Base-by-base conservation (phyloP, 2,888 invertebrate species). In the Anthophora plumipes region DNA sequence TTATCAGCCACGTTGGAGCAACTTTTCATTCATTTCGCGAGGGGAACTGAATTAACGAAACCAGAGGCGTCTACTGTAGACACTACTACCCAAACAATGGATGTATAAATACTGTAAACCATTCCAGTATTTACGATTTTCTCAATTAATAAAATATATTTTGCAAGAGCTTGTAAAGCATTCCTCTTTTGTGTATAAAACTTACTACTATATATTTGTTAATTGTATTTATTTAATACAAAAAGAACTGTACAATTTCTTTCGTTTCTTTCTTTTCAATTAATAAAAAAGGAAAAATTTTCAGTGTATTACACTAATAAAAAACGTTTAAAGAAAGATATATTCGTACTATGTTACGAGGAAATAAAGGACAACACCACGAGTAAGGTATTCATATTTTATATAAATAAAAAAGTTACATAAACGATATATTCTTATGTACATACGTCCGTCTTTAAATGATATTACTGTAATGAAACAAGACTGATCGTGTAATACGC, bases 1-100 rank as follows among this genome's bases (percentile, higher is more conserved):
- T 81, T 92, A 50, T 93, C 93, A 6, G 92, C 93, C 14, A 93
- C 93, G 4, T 86, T 93, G 43, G 93, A 93, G 64, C 93, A 93
- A 76, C 82, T 93, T 46, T 93, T 93, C 66, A 89, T 93, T 55
- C 91, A 92, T 66, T 93, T 93, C 61, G 93, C 93, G 22, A 90
- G 91, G 66, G 88, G 90, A 52, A 85, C 86, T 11, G 88, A 88
- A 72, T 77, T 63, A 7, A 71, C 74, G 6, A 68, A 70, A 0
- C 37, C n/a, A 50, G 37, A 61, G 5, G 6, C 20, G 1, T 17
- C 25, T 37, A 25, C 31, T 25, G 25, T 9, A 50, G 39, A 60
- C 20, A 46, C 55, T 31, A 55, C 64, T 64, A 77, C 54, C 52
- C 61, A 71, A 11, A 7, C 70, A 9, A 64, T 46, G 46, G 57